Evolutionary conservation across 2,113 vertebrate species (phyloP).

Genomic region (Genyomyrus donnyi): DNA sequence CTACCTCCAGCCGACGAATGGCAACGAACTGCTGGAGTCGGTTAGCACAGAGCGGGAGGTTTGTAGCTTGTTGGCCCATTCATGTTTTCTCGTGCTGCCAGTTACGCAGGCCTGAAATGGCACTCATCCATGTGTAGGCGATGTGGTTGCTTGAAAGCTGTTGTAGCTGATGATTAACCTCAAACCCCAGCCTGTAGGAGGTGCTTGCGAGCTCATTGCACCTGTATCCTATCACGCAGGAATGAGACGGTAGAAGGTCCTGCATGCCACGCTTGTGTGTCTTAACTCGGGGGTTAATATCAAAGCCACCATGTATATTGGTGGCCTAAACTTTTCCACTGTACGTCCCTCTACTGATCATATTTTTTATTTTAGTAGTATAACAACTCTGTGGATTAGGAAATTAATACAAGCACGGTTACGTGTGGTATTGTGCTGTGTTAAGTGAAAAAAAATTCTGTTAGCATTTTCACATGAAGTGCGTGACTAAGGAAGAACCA

Average conservation of each 20-base stretch:
- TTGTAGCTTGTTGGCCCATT: conserved; percentile 5
- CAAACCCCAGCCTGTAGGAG: background rate
- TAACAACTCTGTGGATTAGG: background rate
- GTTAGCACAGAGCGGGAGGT: background rate
- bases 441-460: background rate
- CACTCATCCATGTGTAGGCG: conserved; percentile 27
- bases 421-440: background rate
- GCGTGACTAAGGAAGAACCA: background rate
- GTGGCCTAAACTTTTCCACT: conserved; percentile 12
- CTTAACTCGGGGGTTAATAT: conserved; percentile 30
- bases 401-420: background rate
- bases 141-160: conserved; percentile 29
- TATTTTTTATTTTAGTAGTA: background rate
- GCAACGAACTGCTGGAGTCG: conserved; percentile 8
- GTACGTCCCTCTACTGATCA: conserved; percentile 18
- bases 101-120: background rate
- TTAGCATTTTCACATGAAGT: background rate
- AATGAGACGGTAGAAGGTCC: background rate
- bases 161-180: conserved; percentile 7
- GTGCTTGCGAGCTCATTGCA: background rate
- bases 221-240: background rate
- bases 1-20: conserved; percentile 25
- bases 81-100: background rate
- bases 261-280: background rate
- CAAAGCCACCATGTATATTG: conserved; percentile 30